Conservation (phyloP, 2,888 invertebrate species). For the Patella depressa region DNA sequence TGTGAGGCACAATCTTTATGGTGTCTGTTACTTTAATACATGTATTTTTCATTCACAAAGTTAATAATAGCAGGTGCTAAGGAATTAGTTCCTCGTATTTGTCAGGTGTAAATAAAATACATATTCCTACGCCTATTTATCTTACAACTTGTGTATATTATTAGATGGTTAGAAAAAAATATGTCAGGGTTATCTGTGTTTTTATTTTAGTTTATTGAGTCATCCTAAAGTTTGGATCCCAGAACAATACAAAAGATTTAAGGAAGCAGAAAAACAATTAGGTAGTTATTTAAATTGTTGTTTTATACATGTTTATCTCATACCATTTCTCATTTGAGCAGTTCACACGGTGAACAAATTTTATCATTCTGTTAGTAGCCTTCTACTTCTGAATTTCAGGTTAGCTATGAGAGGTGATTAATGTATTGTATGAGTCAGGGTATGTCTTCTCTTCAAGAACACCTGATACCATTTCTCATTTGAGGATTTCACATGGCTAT, state of each 20-base stretch:
- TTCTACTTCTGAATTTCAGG: too few relatives aligned
- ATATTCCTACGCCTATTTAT: neutral
- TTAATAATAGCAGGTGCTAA: neutral
- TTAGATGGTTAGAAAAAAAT: neutral
- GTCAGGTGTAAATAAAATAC: neutral
- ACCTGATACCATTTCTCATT: too few relatives aligned
- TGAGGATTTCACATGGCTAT: too few relatives aligned
- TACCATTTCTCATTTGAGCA: too few relatives aligned
- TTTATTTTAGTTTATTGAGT: slow-evolving; percentile 51
- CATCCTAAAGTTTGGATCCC: slow-evolving; percentile 59
- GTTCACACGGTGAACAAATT: too few relatives aligned
- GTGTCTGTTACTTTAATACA: too few relatives aligned
- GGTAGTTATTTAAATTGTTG: slow-evolving; percentile 31
- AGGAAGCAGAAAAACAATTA: slow-evolving; percentile 53
- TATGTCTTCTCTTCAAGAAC: too few relatives aligned
- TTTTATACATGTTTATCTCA: too few relatives aligned
- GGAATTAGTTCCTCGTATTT: neutral
- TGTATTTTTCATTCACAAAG: neutral
- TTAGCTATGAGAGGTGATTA: too few relatives aligned
- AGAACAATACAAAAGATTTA: slow-evolving; percentile 53
- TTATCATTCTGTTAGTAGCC: too few relatives aligned
- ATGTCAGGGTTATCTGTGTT: neutral
- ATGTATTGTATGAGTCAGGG: too few relatives aligned
- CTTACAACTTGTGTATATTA: neutral
- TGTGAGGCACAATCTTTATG: too few relatives aligned